Base-by-base conservation (phyloP, 2,888 invertebrate species). In the Mechanitis mazaeus region DNA sequence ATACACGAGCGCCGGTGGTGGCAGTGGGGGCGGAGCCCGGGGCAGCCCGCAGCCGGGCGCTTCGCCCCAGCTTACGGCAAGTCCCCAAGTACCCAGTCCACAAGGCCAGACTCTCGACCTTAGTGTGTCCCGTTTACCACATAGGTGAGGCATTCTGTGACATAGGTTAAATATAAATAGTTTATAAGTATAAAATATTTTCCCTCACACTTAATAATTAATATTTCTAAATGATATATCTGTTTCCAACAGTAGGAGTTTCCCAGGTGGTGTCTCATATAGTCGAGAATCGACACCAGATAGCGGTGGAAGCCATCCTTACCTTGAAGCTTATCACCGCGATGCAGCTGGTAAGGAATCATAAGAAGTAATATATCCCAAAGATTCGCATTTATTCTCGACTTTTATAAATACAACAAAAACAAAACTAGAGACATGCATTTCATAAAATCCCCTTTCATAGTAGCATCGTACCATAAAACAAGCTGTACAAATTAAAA, bases 101-200 rank as follows among this genome's bases (percentile, higher is more conserved):
- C 96, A 96, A 91, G 96, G 96, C 75, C 96, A 96, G 85, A 96
- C 96, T 75, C 92, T 96, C 84, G 96, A 96, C 91, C 93, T 96
- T 83, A 96, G 96, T 87, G 96, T 96, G 75, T 95, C 95, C 86
- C 92, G 95, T 85, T 92, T 96, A 85, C 94, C 94, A 81, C 95
- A 95, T 92, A 95, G 96, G 95, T 96, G 91, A 88, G 88, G 85
- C 83, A 79, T 75, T 68, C 58, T 66, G 54, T 62, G n/a, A 57
- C 60, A 62, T 60, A 56, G 66, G 50, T 50, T 50, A 31, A 31
- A 9, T 50, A 50, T 28, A 42, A 28, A 50, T 50, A 50, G 31
- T 31, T 31, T 50, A 67, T 67, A 68, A 67, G 67, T 56, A 33
- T 38, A 5, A 50, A 28, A 2, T 50, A 42, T 42, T 42, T 42